A percentile compares a stretch with the other conserved stretches of the same genome.
phyloP scores from a whole-genome alignment of 2,797 vertebrate genomes.

The Danio jaintianensis region DNA sequence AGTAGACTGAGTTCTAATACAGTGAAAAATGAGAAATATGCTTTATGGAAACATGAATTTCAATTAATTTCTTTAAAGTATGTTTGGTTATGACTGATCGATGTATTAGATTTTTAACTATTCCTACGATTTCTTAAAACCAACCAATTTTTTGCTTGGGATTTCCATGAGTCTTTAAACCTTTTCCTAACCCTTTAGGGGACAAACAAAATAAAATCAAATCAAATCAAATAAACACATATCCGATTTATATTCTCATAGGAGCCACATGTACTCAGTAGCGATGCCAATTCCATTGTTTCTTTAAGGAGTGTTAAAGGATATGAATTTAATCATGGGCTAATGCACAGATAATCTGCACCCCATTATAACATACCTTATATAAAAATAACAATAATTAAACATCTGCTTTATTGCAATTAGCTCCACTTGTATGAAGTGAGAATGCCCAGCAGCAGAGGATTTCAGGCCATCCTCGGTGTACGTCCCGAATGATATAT shows the following conservation, averaged over 20 bases:
- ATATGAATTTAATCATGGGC: slow-evolving; percentile 55
- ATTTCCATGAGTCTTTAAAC: neutral
- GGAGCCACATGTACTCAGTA: slow-evolving; percentile 59
- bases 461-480: slow-evolving; percentile 64
- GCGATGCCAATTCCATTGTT: slow-evolving; percentile 61
- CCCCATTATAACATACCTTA: slow-evolving; percentile 66
- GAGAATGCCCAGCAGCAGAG: slow-evolving; percentile 72
- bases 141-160: neutral
- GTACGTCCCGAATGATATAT: slow-evolving; percentile 72
- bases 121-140: neutral
- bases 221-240: too few relatives aligned
- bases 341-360: slow-evolving; percentile 68
- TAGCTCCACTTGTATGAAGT: slow-evolving; percentile 76
- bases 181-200: neutral
- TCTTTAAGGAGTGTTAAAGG: slow-evolving; percentile 55
- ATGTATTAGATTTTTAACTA: neutral
- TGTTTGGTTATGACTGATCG: slow-evolving; percentile 22
- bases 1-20: slow-evolving; percentile 2
- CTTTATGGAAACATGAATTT: neutral
- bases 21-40: neutral
- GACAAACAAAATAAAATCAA: too few relatives aligned
- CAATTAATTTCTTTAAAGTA: slow-evolving; percentile 21
- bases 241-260: slow-evolving; percentile 56
- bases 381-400: slow-evolving; percentile 80
- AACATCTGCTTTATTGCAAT: slow-evolving; percentile 79